Evolutionary conservation across 2,888 invertebrate species (phyloP), one percentile per base, ranked within the genome.

Genomic region (Lottia scabra): DNA sequence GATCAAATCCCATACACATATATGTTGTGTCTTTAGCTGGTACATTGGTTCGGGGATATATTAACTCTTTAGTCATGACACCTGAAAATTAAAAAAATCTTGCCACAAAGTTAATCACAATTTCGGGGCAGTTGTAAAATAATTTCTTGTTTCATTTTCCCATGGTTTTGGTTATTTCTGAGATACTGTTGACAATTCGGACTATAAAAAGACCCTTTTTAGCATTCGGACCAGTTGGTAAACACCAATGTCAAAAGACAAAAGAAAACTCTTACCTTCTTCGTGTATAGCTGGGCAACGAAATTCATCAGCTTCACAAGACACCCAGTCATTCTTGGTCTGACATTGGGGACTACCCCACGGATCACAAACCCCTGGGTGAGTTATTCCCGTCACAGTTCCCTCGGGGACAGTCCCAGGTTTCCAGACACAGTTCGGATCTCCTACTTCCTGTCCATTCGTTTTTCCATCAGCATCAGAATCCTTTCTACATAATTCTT

Each of bases 21-120:
- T 83, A 83, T 0, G 81, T 80, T 6, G 82, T 82, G 45, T 75
- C 75, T 48, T 75, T 30, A 2, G 71, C 71, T 0, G 83, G 83
- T 8, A 83, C 81, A 0, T 63, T 46, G 0, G 78, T 78, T 27
- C 64, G 44, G 0, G 79, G 80, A 10, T 81, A 70, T 2, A 65
- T 65, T 8, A 78, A 27, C 0, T 74, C 75, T 38, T 76, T 64
- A 45, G 77, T 75, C 23, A 38, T 65, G n/a, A 78, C 68, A 23
- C 68, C 81, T 81, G 48, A 1, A 44, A 26, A n/a, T n/a, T 30
- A 63, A n/a, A 66, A 38, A 38, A n/a, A n/a, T n/a, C n/a, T n/a
- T n/a, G n/a, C n/a, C n/a, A n/a, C n/a, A n/a, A n/a, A n/a, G n/a
- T n/a, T n/a, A n/a, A n/a, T n/a, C n/a, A n/a, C n/a, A n/a, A n/a